Percentiles rank a stretch among this genome's conserved stretches.
Conservation (phyloP, 2,797 vertebrate genomes). For the Spondyliosoma cantharus region DNA sequence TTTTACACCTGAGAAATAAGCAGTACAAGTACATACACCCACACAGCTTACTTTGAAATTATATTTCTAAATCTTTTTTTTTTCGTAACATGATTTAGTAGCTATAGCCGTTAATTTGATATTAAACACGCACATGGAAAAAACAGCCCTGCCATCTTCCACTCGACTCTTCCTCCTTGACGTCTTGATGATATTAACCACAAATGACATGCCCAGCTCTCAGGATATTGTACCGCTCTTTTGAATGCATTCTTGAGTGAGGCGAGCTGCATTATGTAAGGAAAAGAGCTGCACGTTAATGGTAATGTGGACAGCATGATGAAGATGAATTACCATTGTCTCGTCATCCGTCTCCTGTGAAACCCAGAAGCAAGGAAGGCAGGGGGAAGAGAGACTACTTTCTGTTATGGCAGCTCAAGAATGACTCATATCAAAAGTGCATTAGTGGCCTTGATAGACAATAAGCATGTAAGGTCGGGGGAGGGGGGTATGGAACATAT, state of each 20-base stretch:
- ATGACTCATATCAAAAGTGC: conserved; percentile 70
- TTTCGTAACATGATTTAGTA: background rate
- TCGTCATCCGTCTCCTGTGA: conserved; percentile 57
- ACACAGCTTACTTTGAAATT: background rate
- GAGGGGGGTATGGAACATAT: conserved; percentile 18
- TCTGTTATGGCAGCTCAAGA: conserved; percentile 53
- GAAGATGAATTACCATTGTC: conserved; percentile 66
- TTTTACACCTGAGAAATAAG: conserved; percentile 34
- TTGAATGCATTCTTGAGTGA: conserved; percentile 58
- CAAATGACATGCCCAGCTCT: conserved; percentile 64
- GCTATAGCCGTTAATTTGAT: conserved; percentile 11
- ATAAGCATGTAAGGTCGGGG: conserved; percentile 42
- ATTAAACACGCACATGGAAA: conserved; percentile 24
- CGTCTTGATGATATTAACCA: conserved; percentile 65
- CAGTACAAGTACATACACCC: background rate
- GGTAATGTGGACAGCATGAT: conserved; percentile 53
- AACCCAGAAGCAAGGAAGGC: conserved; percentile 16
- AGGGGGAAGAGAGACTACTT: conserved; percentile 30
- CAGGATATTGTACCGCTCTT: conserved; percentile 66
- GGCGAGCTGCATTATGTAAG: conserved; percentile 68
- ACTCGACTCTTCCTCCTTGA: conserved; percentile 7
- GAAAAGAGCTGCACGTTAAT: conserved; percentile 56
- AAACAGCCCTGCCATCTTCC: conserved; percentile 14
- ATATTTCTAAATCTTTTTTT: background rate
- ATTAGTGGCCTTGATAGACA: conserved; percentile 68